Base-by-base conservation (phyloP, 2,113 vertebrate genomes). In the Oncorhynchus mykiss region DNA sequence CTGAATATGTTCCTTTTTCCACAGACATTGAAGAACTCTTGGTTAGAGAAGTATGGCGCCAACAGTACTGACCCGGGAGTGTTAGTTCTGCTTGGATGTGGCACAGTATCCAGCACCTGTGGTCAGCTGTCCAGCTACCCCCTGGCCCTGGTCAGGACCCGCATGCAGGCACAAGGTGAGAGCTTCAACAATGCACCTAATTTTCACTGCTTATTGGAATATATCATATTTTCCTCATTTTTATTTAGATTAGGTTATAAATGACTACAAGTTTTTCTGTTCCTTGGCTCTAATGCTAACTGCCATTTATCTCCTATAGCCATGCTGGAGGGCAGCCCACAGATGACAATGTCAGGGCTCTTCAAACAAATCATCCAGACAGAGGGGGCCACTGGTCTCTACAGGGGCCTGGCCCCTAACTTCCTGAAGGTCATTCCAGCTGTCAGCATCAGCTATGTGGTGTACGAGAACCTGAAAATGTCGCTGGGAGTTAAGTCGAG, bases 391-490 rank as follows among this genome's bases (percentile, higher is more conserved):
- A 85, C 92, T 0, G 98, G 98, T 34, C 95, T 99, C 60, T 99
- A 99, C 89, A 91, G 98, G 67, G 98, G 98, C 39, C 90, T 99
- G 88, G 95, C 96, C 0, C 97, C 97, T 6, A 99, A 99, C 92
- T 99, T 99, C 68, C 96, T 99, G 88, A 99, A 99, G 87, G 97
- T 99, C 87, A 96, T 99, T 86, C 97, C 97, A 0, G 97, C 97
- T 0, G 97, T 99, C 27, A 98, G 97, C 96, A 99, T 99, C 93
- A 98, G 97, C 92, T 99, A 99, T 0, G 97, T 99, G 82, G 96
- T 99, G 1, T 99, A 99, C 7, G 97, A 99, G 73, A 94, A 95
- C 89, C 86, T 99, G 85, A 99, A 99, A 91, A 92, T 95, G 20
- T 94, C 95, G 5, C 92, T 99, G 80, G 97, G 98, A 0, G 97